These are phyloP conservation scores for Cossypha niveicapilla DNA, from an alignment of 2,797 vertebrate species.

Conservation along the genomic window DNA sequence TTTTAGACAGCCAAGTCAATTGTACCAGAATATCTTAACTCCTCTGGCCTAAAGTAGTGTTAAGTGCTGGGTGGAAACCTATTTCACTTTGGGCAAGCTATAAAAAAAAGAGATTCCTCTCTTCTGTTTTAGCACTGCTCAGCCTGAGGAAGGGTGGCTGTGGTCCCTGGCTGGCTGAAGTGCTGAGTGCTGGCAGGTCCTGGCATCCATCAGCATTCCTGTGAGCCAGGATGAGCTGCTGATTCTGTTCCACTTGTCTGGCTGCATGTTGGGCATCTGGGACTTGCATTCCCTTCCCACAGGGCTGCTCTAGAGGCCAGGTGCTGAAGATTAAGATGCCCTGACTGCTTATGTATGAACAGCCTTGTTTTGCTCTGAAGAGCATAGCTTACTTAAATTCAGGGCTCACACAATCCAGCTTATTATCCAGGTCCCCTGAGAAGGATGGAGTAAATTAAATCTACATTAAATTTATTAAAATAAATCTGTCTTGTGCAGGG, in stretches of 20 bases:
- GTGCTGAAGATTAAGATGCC: background rate
- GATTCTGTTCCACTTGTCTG: background rate
- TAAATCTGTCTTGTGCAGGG: background rate
- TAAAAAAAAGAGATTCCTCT: conserved; percentile 6
- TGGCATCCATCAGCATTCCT: background rate
- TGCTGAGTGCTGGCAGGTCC: background rate
- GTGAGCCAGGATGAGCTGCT: background rate
- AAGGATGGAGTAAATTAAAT: background rate
- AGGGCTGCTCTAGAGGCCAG: background rate
- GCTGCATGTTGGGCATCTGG: background rate
- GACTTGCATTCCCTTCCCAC: background rate
- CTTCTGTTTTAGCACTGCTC: background rate
- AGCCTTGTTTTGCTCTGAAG: background rate
- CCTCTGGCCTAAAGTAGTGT: background rate
- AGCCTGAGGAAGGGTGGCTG: background rate
- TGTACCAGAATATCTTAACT: background rate
- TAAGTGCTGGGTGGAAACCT: conserved; percentile 54
- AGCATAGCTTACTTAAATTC: background rate
- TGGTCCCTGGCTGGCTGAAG: background rate
- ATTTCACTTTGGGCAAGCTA: background rate
- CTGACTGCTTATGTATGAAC: background rate
- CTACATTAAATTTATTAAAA: background rate
- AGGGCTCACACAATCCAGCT: background rate
- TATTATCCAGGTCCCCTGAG: background rate
- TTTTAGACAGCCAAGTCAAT: background rate